A percentile compares a stretch with the other conserved stretches of the same genome.
Evolutionary conservation across 2,113 vertebrate species (phyloP).

Genomic region (Procapra przewalskii): DNA sequence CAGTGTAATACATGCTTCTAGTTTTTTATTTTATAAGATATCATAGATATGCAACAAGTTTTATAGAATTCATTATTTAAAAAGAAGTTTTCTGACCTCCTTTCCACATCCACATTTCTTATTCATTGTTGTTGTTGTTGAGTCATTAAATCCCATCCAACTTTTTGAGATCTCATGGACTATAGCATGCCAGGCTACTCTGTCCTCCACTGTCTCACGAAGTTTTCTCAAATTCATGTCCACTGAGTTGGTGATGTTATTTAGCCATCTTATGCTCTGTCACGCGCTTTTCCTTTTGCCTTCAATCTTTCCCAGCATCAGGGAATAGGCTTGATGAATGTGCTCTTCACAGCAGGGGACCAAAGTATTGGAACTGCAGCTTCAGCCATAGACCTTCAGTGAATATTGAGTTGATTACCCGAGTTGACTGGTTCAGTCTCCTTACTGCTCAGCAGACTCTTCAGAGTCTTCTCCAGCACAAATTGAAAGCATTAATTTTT

Average conservation of each 20-base stretch:
- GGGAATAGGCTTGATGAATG: neutral
- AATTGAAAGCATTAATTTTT: neutral
- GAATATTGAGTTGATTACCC: neutral
- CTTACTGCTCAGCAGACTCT: neutral
- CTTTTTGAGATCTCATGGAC: neutral
- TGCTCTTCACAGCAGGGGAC: neutral
- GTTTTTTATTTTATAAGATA: neutral
- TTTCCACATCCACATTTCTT: neutral
- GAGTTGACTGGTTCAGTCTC: neutral
- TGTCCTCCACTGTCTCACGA: neutral
- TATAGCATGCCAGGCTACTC: neutral
- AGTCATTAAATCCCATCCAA: neutral
- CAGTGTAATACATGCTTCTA: neutral
- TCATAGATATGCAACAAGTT: neutral
- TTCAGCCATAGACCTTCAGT: neutral
- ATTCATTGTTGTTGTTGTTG: neutral
- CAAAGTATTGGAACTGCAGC: neutral
- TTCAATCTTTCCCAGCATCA: neutral
- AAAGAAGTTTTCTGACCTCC: neutral
- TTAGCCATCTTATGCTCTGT: neutral
- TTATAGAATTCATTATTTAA: neutral
- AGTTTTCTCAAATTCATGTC: neutral
- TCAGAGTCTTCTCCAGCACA: neutral
- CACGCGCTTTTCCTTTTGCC: neutral
- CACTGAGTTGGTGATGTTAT: neutral